Base-by-base conservation (phyloP, 2,888 invertebrate genomes). In the Himalopsyche anomala region DNA sequence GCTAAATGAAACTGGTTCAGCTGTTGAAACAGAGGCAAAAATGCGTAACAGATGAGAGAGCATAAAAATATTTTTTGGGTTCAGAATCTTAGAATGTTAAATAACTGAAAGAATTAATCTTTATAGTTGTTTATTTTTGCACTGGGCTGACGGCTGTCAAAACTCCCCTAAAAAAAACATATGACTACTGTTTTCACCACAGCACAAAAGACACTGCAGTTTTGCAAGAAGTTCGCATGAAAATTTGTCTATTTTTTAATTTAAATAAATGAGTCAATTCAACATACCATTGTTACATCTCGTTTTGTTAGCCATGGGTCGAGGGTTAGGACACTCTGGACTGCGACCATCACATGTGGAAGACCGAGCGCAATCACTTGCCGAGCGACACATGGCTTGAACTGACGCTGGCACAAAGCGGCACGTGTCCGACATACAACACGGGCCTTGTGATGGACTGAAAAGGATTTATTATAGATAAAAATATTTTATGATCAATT, bases 381-480 rank as follows among this genome's bases (percentile, higher is more conserved):
- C 97, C 89, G 95, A 94, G 91, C 96, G 96, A 90, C 98, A 98
- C 89, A 96, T 95, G 90, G 95, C 94, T 89, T 95, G 94, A 89
- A 93, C 92, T 85, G 93, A 93, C 40, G 93, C 91, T 19, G 95
- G 93, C 89, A 97, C 95, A 92, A 97, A 98, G 89, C 94, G 93
- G 91, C 98, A 99, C 54, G 95, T 94, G 87, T 94, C 94, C 88
- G 96, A 94, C 90, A 95, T 94, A 92, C 99, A 99, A 92, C 99
- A 99, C 40, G 99, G 99, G 9, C 99, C 99, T 94, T 99, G 97
- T 84, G 99, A 99, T 0, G 99, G 99, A 91, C 98, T 98, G 92
- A 3, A 80, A 80, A 0, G 19, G 28, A 80, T 80, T 12, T 9
- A 36, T 80, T 28, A 38, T 12, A 74, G 19, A n/a, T 74, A 38